phyloP scores from a whole-genome alignment of 2,113 vertebrate species.

The Vidua chalybeata region DNA sequence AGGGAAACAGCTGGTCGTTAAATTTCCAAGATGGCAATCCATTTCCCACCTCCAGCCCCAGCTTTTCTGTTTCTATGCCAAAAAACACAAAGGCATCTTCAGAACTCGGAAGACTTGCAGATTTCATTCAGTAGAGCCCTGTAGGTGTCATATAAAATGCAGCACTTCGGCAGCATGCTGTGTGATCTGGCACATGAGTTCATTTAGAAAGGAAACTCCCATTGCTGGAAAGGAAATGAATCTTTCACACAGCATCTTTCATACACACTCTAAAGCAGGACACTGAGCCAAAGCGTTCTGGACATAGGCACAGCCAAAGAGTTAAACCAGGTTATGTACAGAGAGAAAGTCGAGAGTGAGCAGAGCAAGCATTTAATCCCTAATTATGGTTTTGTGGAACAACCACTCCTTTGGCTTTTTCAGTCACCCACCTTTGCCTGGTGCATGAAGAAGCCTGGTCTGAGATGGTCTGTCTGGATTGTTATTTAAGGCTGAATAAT shows the following conservation, averaged over 20 bases:
- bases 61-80: constrained; percentile 85
- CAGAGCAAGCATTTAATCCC: not conserved
- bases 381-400: not conserved
- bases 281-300: not conserved
- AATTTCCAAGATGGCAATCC: constrained; percentile 90
- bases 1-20: constrained; percentile 94
- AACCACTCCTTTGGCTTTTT: not conserved
- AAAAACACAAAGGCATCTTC: constrained; percentile 35
- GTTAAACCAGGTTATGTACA: not conserved
- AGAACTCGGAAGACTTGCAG: not conserved
- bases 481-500: not conserved
- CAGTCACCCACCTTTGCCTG: not conserved
- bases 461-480: not conserved
- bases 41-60: constrained; percentile 85
- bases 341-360: not conserved
- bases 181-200: not conserved
- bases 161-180: not conserved
- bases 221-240: not conserved
- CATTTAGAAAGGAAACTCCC: not conserved
- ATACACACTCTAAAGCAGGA: not conserved
- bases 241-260: not conserved
- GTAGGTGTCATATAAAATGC: not conserved
- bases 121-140: not conserved
- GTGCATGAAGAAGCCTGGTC: not conserved
- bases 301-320: not conserved